Evolutionary conservation across 2,888 invertebrate species (phyloP).

Genomic region (Lochmaea capreae): DNA sequence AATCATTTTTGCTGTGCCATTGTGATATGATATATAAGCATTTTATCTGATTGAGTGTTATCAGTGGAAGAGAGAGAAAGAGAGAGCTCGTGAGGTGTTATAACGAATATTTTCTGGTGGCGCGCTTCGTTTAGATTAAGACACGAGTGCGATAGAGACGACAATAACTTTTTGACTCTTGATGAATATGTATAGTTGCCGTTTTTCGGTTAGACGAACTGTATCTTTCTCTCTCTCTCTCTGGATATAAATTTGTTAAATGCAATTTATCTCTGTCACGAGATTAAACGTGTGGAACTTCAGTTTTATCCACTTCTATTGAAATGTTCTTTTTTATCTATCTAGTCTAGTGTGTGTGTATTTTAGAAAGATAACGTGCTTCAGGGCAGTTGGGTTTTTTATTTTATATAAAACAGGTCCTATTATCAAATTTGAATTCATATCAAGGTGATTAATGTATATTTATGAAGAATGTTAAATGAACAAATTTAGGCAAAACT

Average conservation of each 20-base stretch:
- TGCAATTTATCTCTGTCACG: constrained; percentile 53
- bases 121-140: constrained; percentile 44
- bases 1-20: constrained; percentile 66
- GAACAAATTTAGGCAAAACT: no score
- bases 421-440: no score
- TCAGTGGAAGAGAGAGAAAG: constrained; percentile 36
- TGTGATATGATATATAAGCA: constrained; percentile 65
- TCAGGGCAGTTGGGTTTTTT: neutral
- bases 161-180: constrained; percentile 41
- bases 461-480: no score
- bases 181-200: constrained; percentile 49
- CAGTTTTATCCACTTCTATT: constrained; percentile 44
- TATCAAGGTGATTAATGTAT: no score
- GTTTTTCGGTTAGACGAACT: constrained; percentile 35
- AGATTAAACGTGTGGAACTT: constrained; percentile 47
- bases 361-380: constrained; percentile 22
- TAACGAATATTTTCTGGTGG: constrained; percentile 53
- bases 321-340: constrained; percentile 28
- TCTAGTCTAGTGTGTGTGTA: constrained; percentile 4
- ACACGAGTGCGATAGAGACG: constrained; percentile 46
- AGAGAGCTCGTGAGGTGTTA: constrained; percentile 55
- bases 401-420: neutral
- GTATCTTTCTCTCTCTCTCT: constrained; percentile 2
- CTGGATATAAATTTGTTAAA: constrained; percentile 52
- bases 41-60: constrained; percentile 57